Conservation (phyloP, 1,140 invertebrate genomes). For the Asobara japonica region DNA sequence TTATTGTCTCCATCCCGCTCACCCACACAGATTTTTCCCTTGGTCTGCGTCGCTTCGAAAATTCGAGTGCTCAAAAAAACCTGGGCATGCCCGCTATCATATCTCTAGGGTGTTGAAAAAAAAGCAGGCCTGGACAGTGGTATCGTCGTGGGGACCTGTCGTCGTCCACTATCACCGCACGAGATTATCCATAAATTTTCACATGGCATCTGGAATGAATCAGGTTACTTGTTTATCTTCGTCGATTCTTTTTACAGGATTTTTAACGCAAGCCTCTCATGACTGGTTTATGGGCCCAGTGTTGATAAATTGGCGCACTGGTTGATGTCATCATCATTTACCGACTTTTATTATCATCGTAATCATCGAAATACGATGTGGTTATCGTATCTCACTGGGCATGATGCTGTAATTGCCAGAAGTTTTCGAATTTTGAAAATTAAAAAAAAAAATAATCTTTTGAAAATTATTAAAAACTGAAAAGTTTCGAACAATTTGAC, state of each 20-base stretch:
- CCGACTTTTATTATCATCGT: not conserved
- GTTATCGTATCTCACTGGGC: too few species aligned
- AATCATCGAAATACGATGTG: not conserved
- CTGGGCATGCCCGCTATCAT: not conserved
- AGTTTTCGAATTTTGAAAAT: too few species aligned
- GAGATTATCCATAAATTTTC: constrained; percentile 3
- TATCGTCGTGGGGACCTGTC: constrained; percentile 5
- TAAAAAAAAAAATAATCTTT: too few species aligned
- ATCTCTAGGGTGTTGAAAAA: not conserved
- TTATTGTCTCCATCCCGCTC: too few species aligned
- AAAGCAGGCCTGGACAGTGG: not conserved
- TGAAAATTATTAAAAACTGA: too few species aligned
- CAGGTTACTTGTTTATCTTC: not conserved
- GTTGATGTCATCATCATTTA: not conserved
- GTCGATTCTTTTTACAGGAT: not conserved
- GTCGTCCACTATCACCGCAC: constrained; percentile 4
- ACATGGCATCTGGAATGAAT: constrained; percentile 13
- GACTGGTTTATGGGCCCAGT: not conserved
- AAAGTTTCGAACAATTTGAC: too few species aligned
- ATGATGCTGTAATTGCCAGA: too few species aligned
- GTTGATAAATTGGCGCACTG: not conserved
- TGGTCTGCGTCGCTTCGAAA: not conserved
- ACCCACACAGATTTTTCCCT: too few species aligned
- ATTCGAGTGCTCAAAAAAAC: not conserved
- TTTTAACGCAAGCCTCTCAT: not conserved